Evolutionary conservation across 1,140 invertebrate species (phyloP), one percentile per base, ranked within the genome.

Genomic region (Idris sp.): DNA sequence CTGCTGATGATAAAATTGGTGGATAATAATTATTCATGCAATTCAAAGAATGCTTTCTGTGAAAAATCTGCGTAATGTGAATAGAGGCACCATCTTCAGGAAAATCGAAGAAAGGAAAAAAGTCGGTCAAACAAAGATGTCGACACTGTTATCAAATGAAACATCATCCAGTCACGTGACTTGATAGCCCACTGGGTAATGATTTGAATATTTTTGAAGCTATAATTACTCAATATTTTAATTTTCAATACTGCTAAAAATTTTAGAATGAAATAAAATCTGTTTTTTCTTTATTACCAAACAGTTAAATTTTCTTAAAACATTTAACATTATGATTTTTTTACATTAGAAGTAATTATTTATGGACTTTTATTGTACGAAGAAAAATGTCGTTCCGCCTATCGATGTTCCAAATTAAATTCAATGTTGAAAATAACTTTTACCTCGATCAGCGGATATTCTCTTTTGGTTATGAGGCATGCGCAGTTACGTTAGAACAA

Each of bases 151-250:
- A n/a, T 25, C 25, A 15, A 2, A 1, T 4, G 13, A 3, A 6
- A 2, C 1, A 16, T 8, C 7, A 1, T 5, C 15, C 11, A 5
- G 18, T 59, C 64, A 69, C 54, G 54, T 71, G 56, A 40, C 30
- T 9, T 48, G 33, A 11, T 36, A 71, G 56, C 48, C 62, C 56
- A 54, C 67, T 49, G 30, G 41, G 19, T 71, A 71, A 71, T 19
- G 56, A 71, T 71, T 71, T 61, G 25, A 69, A 69, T 69, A 54
- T 44, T 69, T 69, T 46, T 59, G 26, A 71, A 71, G 62, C 62
- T 54, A 36, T 62, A 71, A 71, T 71, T 38, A 38, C 30, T 46
- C n/a, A n/a, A n/a, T n/a, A n/a, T n/a, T n/a, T n/a, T n/a, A n/a
- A n/a, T n/a, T n/a, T n/a, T n/a, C n/a, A n/a, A n/a, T n/a, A n/a